These are phyloP conservation scores for Momotus momota DNA, from an alignment of 2,797 vertebrate species.

Conservation along the genomic window DNA sequence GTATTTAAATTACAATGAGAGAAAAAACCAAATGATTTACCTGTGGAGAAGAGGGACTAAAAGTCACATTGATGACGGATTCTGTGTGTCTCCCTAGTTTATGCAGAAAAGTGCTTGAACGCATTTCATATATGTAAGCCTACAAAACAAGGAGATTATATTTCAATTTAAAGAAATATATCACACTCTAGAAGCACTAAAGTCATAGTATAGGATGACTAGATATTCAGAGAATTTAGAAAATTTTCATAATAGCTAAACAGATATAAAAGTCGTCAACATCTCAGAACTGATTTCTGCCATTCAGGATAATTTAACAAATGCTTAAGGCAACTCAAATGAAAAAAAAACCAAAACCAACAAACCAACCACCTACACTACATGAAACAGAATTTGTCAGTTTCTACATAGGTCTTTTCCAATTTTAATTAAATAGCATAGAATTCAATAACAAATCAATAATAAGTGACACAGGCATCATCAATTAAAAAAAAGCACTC, in stretches of 20 bases:
- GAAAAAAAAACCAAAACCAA: background rate
- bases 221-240: background rate
- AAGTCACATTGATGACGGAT: constrained; percentile 84
- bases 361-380: background rate
- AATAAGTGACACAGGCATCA: background rate
- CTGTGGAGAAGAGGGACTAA: constrained; percentile 86
- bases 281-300: background rate
- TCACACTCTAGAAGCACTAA: background rate
- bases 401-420: background rate
- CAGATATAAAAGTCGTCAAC: background rate
- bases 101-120: constrained; percentile 83
- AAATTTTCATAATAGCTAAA: background rate
- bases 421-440: background rate
- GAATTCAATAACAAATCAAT: background rate
- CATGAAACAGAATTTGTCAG: background rate
- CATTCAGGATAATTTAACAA: background rate
- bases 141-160: constrained; percentile 17
- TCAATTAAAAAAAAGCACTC: background rate
- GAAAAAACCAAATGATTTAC: constrained; percentile 67
- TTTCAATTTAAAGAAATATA: background rate
- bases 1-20: background rate
- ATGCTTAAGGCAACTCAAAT: background rate
- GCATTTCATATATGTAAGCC: constrained; percentile 86
- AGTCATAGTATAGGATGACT: background rate
- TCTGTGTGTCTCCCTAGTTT: constrained; percentile 86